A percentile compares a stretch with the other conserved stretches of the same genome.
Evolutionary conservation across 2,888 invertebrate genomes (phyloP).

Genomic region (Sarcophaga rosellei): DNA sequence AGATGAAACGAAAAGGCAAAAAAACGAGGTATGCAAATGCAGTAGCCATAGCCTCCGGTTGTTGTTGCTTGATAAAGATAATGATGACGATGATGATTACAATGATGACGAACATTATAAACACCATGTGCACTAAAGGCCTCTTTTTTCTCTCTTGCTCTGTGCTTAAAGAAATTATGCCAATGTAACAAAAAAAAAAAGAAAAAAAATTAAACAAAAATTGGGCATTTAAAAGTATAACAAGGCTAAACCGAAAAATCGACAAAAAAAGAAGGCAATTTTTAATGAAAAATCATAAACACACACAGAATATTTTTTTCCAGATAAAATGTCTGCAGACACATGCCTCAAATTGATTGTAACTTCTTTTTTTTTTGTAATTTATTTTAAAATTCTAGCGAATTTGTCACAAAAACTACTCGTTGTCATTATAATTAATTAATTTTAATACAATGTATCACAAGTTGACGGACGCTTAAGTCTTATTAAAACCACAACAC

Average conservation of each 20-base stretch:
- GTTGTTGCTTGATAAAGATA: constrained; percentile 73
- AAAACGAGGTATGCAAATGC: constrained; percentile 76
- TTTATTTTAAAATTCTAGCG: too few relatives aligned
- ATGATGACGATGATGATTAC: constrained; percentile 65
- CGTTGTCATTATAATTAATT: too few relatives aligned
- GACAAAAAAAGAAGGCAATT: background rate
- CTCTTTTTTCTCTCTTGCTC: background rate
- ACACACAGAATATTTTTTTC: background rate
- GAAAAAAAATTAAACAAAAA: background rate
- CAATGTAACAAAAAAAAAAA: background rate
- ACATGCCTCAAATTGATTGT: background rate
- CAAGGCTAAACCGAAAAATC: background rate
- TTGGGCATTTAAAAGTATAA: constrained; percentile 1
- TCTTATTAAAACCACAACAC: too few relatives aligned
- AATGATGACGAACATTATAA: constrained; percentile 55
- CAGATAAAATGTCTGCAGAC: background rate
- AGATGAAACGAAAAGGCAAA: constrained; percentile 13
- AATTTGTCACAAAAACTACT: too few relatives aligned
- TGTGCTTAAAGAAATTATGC: background rate
- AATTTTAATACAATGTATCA: too few relatives aligned
- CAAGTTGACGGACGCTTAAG: too few relatives aligned
- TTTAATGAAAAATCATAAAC: background rate
- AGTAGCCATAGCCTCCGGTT: constrained; percentile 79
- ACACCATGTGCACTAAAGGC: constrained; percentile 47
- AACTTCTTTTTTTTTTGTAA: too few relatives aligned